Percentiles rank a stretch among this genome's conserved stretches.
Conservation (phyloP, 2,797 vertebrate species). For the Streptopelia turtur region DNA sequence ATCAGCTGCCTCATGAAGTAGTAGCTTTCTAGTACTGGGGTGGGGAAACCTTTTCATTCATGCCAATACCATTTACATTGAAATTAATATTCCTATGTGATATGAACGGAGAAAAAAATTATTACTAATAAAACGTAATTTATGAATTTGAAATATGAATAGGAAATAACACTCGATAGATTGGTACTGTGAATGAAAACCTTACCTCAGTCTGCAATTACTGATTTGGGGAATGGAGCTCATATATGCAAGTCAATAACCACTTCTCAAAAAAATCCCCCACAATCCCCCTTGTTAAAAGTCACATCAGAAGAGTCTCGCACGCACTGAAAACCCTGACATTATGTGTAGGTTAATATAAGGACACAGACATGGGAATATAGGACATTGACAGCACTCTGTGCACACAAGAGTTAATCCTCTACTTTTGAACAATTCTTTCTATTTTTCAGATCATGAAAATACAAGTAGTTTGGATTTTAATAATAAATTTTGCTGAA, state of each 20-base stretch:
- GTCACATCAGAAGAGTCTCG: background rate
- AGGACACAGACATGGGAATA: background rate
- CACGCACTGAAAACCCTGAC: background rate
- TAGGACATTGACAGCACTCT: background rate
- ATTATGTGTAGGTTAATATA: background rate
- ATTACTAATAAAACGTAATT: background rate
- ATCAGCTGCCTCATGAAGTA: background rate
- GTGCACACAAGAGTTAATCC: background rate
- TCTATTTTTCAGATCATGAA: background rate
- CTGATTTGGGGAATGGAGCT: background rate
- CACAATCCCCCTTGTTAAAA: background rate
- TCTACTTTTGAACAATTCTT: background rate
- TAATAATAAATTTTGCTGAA: background rate
- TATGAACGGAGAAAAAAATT: background rate
- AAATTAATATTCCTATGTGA: background rate
- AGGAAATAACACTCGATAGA: background rate
- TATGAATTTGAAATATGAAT: background rate
- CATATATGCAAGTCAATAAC: background rate
- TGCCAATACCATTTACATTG: background rate
- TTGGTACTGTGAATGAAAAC: background rate
- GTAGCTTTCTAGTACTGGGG: background rate
- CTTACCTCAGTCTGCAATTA: background rate
- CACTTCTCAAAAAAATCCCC: accelerated
- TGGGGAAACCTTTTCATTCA: background rate
- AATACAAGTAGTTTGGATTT: background rate